Evolutionary conservation across 2,797 vertebrate genomes (phyloP).

Genomic region (Poecilia velifera): DNA sequence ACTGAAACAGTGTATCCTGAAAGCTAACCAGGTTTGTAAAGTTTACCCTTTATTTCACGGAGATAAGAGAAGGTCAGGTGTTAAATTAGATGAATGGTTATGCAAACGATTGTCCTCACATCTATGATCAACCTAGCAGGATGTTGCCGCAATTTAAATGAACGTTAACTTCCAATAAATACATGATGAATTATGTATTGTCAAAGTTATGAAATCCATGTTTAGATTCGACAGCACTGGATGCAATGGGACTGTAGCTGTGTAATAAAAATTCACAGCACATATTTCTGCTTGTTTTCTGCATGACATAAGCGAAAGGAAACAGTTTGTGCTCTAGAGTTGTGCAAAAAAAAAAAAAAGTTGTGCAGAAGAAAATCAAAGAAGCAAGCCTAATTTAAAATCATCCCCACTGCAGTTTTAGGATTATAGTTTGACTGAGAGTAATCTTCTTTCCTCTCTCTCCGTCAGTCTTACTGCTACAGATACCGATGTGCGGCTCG

Average conservation of each 20-base stretch:
- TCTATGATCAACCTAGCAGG: background rate
- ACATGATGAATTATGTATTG: background rate
- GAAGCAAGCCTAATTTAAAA: background rate
- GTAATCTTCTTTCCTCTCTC: background rate
- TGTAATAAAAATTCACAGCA: background rate
- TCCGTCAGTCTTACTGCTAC: conserved; percentile 93
- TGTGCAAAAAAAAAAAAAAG: conserved; percentile 19
- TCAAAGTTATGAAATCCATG: conserved; percentile 2
- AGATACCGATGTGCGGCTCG: conserved; percentile 96
- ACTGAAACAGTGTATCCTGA: background rate
- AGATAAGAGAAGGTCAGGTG: background rate
- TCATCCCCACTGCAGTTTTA: background rate
- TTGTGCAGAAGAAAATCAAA: background rate
- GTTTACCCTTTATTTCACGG: background rate
- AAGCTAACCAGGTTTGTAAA: background rate
- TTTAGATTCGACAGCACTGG: conserved; percentile 15
- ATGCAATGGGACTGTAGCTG: conserved; percentile 33
- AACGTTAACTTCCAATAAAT: background rate
- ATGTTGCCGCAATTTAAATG: background rate
- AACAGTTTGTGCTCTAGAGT: conserved; percentile 4
- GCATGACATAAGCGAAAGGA: background rate
- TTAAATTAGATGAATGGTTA: background rate
- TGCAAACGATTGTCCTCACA: background rate
- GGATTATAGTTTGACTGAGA: background rate
- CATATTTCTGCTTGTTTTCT: conserved; percentile 48